Conservation (phyloP, 2,888 invertebrate genomes). For the Drosophila mayaguana region DNA sequence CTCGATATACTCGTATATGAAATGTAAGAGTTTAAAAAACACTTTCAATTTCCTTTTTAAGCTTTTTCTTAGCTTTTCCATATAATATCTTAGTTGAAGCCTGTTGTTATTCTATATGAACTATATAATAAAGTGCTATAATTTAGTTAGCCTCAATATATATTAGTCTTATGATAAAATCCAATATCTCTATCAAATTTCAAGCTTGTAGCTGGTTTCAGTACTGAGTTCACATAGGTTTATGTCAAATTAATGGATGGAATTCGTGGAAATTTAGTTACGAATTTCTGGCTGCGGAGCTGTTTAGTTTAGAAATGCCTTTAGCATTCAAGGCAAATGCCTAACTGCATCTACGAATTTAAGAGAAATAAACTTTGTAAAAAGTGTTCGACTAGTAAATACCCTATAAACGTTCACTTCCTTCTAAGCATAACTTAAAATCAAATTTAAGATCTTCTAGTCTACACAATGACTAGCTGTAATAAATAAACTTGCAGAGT, state of each 20-base stretch:
- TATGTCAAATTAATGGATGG: neutral
- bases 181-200: neutral
- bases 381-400: neutral
- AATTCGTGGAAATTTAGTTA: neutral
- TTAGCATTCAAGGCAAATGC: neutral
- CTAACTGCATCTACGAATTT: neutral
- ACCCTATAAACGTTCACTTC: neutral
- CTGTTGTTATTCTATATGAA: neutral
- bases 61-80: no score
- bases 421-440: no score
- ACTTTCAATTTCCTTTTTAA: no score
- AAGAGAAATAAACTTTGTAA: neutral
- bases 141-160: neutral
- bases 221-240: constrained; percentile 1
- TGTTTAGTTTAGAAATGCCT: neutral
- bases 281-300: no score
- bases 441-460: neutral
- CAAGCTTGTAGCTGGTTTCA: neutral
- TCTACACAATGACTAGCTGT: neutral
- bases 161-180: neutral
- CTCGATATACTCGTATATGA: neutral
- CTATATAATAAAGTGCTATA: no score
- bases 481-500: no score
- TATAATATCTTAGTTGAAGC: neutral
- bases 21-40: neutral